Evolutionary conservation across 23 tunicate species (phyloP).

Genomic region (Clavelina lepadiformis): DNA sequence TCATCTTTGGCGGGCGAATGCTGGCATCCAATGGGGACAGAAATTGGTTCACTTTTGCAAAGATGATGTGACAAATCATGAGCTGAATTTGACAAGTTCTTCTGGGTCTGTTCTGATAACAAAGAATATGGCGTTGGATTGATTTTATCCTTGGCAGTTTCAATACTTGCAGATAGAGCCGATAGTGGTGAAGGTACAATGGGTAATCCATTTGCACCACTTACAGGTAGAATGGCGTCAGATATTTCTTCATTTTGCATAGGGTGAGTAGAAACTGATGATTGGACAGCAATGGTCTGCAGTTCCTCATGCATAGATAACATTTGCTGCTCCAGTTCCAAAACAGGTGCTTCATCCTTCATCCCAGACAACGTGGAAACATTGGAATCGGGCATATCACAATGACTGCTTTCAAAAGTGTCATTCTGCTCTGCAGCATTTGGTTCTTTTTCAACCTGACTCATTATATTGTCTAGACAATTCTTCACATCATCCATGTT

Average conservation of each 20-base stretch:
- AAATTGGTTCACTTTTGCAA: constrained; percentile 34
- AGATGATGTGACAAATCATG: not conserved
- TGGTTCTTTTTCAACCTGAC: too few species aligned
- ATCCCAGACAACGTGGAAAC: too few species aligned
- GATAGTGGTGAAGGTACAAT: constrained; percentile 21
- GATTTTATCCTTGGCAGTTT: constrained; percentile 32
- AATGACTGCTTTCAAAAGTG: too few species aligned
- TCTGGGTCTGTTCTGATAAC: not conserved
- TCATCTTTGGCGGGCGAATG: not conserved
- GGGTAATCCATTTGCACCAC: too few species aligned
- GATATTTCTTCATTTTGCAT: not conserved
- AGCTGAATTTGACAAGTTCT: constrained; percentile 10
- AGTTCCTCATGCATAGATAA: too few species aligned
- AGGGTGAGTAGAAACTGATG: not conserved
- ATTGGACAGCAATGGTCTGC: too few species aligned
- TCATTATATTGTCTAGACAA: too few species aligned
- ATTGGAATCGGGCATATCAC: too few species aligned
- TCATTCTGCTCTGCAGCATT: too few species aligned
- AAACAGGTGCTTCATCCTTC: too few species aligned
- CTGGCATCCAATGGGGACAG: constrained; percentile 14
- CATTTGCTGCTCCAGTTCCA: too few species aligned
- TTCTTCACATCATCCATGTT: too few species aligned
- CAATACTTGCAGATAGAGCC: constrained; percentile 34
- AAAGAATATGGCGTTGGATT: not conserved
- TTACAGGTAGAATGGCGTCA: not conserved